Base-by-base conservation (phyloP, 1,140 invertebrate species). In the Helicoverpa armigera region DNA sequence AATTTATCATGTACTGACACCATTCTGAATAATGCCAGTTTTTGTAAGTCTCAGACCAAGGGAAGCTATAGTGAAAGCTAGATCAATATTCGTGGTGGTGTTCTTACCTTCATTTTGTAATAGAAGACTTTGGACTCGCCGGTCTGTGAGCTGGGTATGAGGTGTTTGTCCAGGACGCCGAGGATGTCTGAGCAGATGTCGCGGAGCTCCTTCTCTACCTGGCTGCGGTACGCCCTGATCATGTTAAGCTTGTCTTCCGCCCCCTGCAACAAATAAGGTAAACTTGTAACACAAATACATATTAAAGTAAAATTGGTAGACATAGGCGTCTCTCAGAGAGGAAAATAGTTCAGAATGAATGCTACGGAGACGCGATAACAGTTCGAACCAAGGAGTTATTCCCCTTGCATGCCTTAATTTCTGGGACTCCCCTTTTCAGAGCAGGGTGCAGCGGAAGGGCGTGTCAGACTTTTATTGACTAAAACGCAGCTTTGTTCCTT, bases 111-210 rank as follows among this genome's bases (percentile, higher is more conserved):
- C 98, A 99, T 99, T 97, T 99, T 99, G 95, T 98, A 98, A 95
- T 99, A 99, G 96, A 99, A 99, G 87, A 99, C 98, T 97, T 98
- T 99, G 85, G 98, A 99, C 96, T 99, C 98, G 85, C 98, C 98
- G 88, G 97, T 97, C 83, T 97, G 97, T 87, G 98, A 98, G 95
- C 97, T 97, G 82, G 98, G 98, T 95, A 99, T 99, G 86, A 99
- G 96, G 96, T 99, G 97, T 95, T 99, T 98, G 94, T 99, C 98
- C 86, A 99, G 96, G 80, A 99, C 98, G 93, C 96, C 96, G 81
- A 99, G 96, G 89, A 99, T 99, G 95, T 99, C 99, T 81, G 98
- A 98, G 95, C 99, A 99, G 91, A 99, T 99, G 93, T 99, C 98
- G 92, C 97, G 97, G 85, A 99, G 96, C 96, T 99, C 99, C 91